Evolutionary conservation across 2,113 vertebrate genomes (phyloP), one percentile per base, ranked within the genome.

Genomic region (Trinectes maculatus): DNA sequence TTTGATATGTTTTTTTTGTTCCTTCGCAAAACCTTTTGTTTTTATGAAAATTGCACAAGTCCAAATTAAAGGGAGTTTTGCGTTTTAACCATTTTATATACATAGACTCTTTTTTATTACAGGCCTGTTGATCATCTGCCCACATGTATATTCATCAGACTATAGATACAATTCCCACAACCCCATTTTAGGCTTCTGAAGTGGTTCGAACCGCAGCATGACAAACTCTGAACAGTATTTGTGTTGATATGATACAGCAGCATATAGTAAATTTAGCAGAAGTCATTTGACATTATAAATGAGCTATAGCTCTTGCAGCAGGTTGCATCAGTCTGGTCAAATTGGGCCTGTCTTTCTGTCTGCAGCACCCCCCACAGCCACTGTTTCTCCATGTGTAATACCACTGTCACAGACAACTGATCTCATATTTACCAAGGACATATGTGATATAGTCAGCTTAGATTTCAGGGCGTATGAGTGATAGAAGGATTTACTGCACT

Each of bases 271-370:
- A 52, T 54, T 74, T 65, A 64, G 65, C 69, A 74, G 24, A 65
- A 67, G 37, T 59, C 22, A 8, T 46, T 47, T 28, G 15, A 12
- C n/a, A 52, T 66, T 57, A 55, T 8, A 19, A 8, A 9, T 12
- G 42, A 25, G 57, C 51, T 53, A 73, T 55, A 61, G 80, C 56
- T 78, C 79, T 90, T 91, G 66, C 89, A 84, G 78, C 55, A 70
- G 68, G 83, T 89, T 91, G 85, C 90, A 84, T 91, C 88, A 91
- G 85, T 69, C 70, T 52, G 0, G 4, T 64, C 61, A 33, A 28
- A 60, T 19, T n/a, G 3, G 37, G 48, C 52, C 53, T 0, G 3
- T 24, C 9, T 36, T 16, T 46, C 44, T 33, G 47, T 8, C 16
- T 31, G 25, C 43, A 66, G 71, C 53, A 0, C 77, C 61, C 34